These are phyloP conservation scores for Odontamblyopus rebecca DNA, from an alignment of 2,797 vertebrate genomes.

Conservation along the genomic window DNA sequence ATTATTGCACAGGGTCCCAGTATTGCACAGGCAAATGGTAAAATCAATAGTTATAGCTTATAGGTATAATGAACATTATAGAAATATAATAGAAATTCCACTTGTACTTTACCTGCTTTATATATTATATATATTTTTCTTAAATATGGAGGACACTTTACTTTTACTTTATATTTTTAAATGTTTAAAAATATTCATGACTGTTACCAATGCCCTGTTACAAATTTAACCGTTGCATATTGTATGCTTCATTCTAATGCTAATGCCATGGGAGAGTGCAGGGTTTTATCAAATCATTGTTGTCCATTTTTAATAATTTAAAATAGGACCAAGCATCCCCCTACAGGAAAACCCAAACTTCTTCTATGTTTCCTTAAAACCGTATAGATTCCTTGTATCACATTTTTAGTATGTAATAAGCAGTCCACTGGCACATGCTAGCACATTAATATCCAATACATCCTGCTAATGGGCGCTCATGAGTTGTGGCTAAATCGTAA, in stretches of 20 bases:
- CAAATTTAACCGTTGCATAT: background rate
- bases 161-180: too few species aligned
- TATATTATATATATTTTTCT: too few species aligned
- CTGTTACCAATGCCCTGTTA: background rate
- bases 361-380: background rate
- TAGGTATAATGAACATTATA: too few species aligned
- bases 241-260: background rate
- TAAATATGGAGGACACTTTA: too few species aligned
- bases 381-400: background rate
- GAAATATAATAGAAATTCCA: too few species aligned
- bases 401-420: background rate
- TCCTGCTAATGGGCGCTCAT: background rate
- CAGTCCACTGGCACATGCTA: background rate
- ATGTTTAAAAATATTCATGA: background rate
- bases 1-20: too few species aligned
- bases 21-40: too few species aligned
- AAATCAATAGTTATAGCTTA: too few species aligned
- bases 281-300: background rate
- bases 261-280: background rate
- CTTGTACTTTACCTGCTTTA: too few species aligned
- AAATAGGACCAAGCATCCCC: background rate
- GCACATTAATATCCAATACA: background rate
- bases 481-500: conserved; percentile 1
- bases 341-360: background rate
- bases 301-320: background rate